A percentile compares a stretch with the other conserved stretches of the same genome.
phyloP scores from a whole-genome alignment of 2,888 invertebrate genomes.

The Lochmaea capreae region DNA sequence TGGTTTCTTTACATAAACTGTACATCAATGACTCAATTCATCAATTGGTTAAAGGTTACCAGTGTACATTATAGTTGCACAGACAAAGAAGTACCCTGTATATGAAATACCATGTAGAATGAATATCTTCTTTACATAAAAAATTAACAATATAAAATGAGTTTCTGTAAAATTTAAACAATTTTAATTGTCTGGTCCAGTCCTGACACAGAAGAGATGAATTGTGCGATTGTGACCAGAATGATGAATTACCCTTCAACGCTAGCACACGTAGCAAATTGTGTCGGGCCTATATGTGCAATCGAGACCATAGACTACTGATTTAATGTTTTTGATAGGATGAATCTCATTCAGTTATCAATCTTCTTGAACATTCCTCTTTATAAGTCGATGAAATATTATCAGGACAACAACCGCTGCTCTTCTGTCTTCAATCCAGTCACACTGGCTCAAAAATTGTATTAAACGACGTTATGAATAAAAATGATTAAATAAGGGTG shows the following conservation, averaged over 20 bases:
- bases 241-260: constrained; percentile 64
- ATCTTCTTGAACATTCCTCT: constrained; percentile 60
- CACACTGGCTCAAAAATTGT: constrained; percentile 52
- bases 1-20: too few species aligned
- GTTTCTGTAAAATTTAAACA: not conserved
- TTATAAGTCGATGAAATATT: constrained; percentile 60
- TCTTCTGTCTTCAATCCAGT: constrained; percentile 51
- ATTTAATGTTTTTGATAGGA: constrained; percentile 62
- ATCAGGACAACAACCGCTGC: constrained; percentile 54
- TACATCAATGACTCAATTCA: too few species aligned
- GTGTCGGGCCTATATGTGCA: constrained; percentile 56
- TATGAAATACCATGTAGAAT: too few species aligned
- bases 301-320: constrained; percentile 58
- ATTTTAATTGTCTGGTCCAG: constrained; percentile 15
- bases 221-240: constrained; percentile 60
- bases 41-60: too few species aligned
- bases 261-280: constrained; percentile 63
- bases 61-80: too few species aligned
- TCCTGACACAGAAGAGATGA: constrained; percentile 52
- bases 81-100: too few species aligned
- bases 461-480: constrained; percentile 55
- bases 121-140: too few species aligned
- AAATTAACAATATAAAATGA: not conserved
- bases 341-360: constrained; percentile 59
- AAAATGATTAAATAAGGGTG: constrained; percentile 53